Percentiles rank a stretch among this genome's conserved stretches.
These are phyloP conservation scores for Dinocampus coccinellae DNA, from an alignment of 2,888 invertebrate species.

Conservation along the genomic window DNA sequence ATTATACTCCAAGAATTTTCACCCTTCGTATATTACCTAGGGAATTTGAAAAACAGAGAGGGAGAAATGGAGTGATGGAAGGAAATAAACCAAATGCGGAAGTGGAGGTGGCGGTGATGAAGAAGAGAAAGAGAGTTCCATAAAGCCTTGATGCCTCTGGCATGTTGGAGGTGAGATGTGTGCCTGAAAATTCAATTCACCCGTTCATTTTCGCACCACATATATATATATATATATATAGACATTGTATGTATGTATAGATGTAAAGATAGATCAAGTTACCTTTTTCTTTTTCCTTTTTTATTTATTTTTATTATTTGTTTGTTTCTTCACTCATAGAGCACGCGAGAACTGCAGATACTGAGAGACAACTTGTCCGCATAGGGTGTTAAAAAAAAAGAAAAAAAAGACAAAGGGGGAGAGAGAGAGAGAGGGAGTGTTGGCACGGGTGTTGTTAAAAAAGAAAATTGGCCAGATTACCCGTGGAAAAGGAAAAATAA, in stretches of 20 bases:
- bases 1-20: constrained; percentile 29
- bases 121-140: background rate
- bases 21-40: background rate
- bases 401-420: background rate
- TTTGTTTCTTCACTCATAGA: background rate
- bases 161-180: constrained; percentile 29
- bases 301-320: too few species aligned
- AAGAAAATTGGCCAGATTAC: constrained; percentile 5
- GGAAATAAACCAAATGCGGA: too few species aligned
- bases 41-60: constrained; percentile 6
- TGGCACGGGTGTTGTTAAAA: background rate
- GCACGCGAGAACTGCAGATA: constrained; percentile 6
- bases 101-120: too few species aligned
- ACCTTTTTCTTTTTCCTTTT: too few species aligned
- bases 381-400: background rate
- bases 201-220: constrained; percentile 27
- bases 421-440: background rate
- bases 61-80: background rate
- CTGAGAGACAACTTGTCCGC: background rate
- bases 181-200: constrained; percentile 40
- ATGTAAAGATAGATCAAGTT: background rate
- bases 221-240: background rate
- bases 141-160: constrained; percentile 14
- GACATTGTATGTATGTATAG: background rate
- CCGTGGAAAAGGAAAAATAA: background rate